Base-by-base conservation (phyloP, 1,140 invertebrate genomes). In the Cyrtorhinus lividipennis region DNA sequence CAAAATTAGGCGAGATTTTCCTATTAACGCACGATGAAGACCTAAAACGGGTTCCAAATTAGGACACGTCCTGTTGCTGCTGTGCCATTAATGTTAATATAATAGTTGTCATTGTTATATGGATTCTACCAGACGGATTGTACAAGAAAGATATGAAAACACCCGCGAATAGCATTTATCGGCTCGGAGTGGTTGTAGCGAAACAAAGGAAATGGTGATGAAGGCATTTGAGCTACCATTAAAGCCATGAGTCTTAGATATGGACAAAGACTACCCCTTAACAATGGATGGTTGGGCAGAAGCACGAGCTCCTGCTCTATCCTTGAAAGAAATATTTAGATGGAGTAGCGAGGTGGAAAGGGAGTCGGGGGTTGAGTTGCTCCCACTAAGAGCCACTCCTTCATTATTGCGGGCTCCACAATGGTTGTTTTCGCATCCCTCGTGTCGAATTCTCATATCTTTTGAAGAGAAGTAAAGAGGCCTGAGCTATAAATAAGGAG, bases 291-390 rank as follows among this genome's bases (percentile, higher is more conserved):
- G 48, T 53, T 53, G 20, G 48, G 48, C 10, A 15, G 48, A n/a
- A 44, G n/a, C n/a, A n/a, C n/a, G n/a, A n/a, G n/a, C n/a, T n/a
- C n/a, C n/a, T 38, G 30, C 30, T 38, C 30, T 38, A n/a, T n/a
- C 20, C 48, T 53, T 53, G 48, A 53, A 53, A 53, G 48, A 53
- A 53, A 53, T 53, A 53, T 53, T 53, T 53, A 53, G 48, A 53
- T 53, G 48, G 48, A 53, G 48, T 53, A 53, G 48, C 48, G 48
- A 53, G 48, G 20, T 53, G 48, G 48, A 53, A n/a, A 53, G 48
- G 48, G 20, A 12, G 48, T 3, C 5, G 20, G 48, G 48, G 48
- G 5, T 38, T 38, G 20, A 53, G 48, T 53, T 53, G 48, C 48
- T 53, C 20, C 20, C 48, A 20, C 48, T 53, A 53, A 53, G 48